Evolutionary conservation across 2,888 invertebrate genomes (phyloP).

Genomic region (Drosophila fulvimacula): DNA sequence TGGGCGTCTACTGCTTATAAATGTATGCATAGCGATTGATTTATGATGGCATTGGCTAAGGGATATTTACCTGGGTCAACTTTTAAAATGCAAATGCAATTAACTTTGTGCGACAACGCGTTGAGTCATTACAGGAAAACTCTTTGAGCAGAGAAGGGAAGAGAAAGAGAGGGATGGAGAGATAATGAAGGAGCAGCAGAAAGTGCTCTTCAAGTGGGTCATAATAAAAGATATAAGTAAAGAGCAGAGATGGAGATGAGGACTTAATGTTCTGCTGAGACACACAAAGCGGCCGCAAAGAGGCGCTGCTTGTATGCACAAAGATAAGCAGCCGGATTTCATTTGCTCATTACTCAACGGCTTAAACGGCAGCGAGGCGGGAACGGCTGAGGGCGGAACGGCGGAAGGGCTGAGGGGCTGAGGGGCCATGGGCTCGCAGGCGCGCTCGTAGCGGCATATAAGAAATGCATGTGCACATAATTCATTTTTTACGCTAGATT

Average conservation of each 20-base stretch:
- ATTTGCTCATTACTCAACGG: constrained; percentile 78
- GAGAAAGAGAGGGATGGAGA: not conserved
- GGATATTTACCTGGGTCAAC: constrained; percentile 11
- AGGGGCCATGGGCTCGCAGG: not conserved
- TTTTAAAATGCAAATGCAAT: constrained; percentile 43
- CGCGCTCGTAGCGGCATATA: constrained; percentile 43
- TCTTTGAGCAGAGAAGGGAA: not conserved
- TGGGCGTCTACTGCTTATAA: constrained; percentile 6
- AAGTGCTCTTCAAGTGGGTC: constrained; percentile 7
- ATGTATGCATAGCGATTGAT: constrained; percentile 3
- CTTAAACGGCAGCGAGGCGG: constrained; percentile 46
- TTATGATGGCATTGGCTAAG: constrained; percentile 5
- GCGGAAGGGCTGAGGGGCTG: constrained; percentile 5
- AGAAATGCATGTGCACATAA: constrained; percentile 78
- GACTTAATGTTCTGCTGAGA: constrained; percentile 65
- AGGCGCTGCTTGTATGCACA: constrained; percentile 64
- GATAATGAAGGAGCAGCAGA: not conserved
- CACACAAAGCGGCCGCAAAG: constrained; percentile 74
- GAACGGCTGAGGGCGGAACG: not conserved
- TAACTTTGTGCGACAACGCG: constrained; percentile 29
- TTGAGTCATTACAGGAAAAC: constrained; percentile 17
- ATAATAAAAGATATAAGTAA: constrained; percentile 22
- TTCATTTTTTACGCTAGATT: constrained; percentile 78
- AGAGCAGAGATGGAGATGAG: constrained; percentile 35
- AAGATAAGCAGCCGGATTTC: constrained; percentile 76